These are phyloP conservation scores for Zaprionus lachaisei DNA, from an alignment of 1,140 invertebrate genomes.

Conservation along the genomic window DNA sequence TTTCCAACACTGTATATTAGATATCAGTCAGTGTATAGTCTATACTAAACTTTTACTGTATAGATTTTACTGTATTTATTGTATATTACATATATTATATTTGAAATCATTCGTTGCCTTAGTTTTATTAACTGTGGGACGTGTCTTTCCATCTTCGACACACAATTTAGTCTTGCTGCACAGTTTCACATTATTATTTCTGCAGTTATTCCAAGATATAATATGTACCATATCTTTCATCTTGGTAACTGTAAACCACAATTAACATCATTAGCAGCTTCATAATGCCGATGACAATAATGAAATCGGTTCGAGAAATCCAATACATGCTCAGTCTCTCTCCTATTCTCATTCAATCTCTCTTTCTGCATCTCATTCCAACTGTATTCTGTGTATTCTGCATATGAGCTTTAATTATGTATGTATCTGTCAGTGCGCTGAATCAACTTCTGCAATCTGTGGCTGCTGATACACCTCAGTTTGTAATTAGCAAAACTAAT, in stretches of 20 bases:
- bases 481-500: conserved; percentile 7
- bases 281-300: neutral
- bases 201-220: neutral
- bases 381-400: neutral
- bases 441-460: neutral
- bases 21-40: too few relatives aligned
- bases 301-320: neutral
- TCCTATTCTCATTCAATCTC: neutral
- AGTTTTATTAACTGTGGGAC: neutral
- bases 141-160: neutral
- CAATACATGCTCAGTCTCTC: neutral
- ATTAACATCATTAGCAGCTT: neutral
- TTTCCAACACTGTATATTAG: too few relatives aligned
- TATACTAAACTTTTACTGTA: neutral
- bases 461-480: conserved; percentile 1
- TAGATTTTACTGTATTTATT: neutral
- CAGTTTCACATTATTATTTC: neutral
- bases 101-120: neutral
- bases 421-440: neutral
- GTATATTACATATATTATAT: neutral
- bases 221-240: neutral
- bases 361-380: neutral
- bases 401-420: conserved; percentile 6
- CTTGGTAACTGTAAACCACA: conserved; percentile 1
- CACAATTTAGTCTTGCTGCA: neutral